These are phyloP conservation scores for Drosophila leontia DNA, from an alignment of 1,140 invertebrate genomes.

Conservation along the genomic window DNA sequence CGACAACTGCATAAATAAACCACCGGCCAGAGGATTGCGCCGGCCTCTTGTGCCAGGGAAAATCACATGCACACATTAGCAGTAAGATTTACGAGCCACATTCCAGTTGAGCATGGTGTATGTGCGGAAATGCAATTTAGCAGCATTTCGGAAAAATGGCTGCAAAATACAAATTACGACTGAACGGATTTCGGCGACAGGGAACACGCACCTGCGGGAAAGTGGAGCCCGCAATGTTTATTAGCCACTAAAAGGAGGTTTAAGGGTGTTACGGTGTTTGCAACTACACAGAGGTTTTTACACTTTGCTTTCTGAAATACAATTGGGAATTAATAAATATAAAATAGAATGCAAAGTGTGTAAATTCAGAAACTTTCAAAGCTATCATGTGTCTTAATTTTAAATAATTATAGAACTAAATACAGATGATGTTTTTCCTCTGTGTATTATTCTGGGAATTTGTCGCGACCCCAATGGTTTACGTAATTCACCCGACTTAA, in stretches of 20 bases:
- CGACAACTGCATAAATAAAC: slow-evolving; percentile 53
- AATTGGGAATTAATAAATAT: neutral
- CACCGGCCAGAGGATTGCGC: slow-evolving; percentile 7
- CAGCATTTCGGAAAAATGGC: slow-evolving; percentile 39
- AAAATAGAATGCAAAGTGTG: neutral
- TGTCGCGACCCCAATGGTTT: slow-evolving; percentile 37
- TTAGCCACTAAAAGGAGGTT: slow-evolving; percentile 35
- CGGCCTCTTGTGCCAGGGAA: slow-evolving; percentile 4
- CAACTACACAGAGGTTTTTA: neutral
- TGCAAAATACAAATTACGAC: slow-evolving; percentile 47
- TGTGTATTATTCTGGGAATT: slow-evolving; percentile 10
- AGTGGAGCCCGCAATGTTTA: slow-evolving; percentile 14
- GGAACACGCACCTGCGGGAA: slow-evolving; percentile 40
- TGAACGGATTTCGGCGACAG: slow-evolving; percentile 17
- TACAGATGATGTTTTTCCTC: neutral
- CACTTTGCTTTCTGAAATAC: neutral
- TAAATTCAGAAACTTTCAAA: too few relatives aligned
- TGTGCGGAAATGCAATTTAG: slow-evolving; percentile 45
- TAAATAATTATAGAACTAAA: too few relatives aligned
- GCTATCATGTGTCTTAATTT: too few relatives aligned
- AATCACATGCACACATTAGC: slow-evolving; percentile 48
- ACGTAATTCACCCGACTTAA: slow-evolving; percentile 30
- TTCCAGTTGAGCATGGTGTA: slow-evolving; percentile 5
- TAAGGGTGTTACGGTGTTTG: neutral
- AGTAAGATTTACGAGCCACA: slow-evolving; percentile 46